These are phyloP conservation scores for Gryllus longicercus DNA, from an alignment of 2,888 invertebrate species.

Conservation along the genomic window DNA sequence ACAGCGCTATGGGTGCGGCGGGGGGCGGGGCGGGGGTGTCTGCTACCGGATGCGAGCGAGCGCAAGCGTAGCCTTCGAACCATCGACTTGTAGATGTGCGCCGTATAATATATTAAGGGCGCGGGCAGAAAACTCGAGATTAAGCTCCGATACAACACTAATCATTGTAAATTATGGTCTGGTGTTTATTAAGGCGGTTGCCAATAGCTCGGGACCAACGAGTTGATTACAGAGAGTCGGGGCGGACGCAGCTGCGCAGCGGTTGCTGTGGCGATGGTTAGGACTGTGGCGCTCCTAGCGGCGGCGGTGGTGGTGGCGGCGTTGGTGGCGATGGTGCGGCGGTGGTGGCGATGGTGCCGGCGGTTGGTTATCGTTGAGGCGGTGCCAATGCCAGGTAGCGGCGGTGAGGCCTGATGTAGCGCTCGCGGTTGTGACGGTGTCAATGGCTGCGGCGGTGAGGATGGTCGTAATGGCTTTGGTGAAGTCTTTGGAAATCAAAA, in stretches of 20 bases:
- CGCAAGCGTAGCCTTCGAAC: background rate
- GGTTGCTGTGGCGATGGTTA: background rate
- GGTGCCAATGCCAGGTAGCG: too few species aligned
- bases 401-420: too few species aligned
- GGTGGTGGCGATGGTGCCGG: too few species aligned
- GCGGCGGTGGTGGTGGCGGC: too few species aligned
- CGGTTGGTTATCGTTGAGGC: too few species aligned
- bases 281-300: background rate
- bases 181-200: conserved; percentile 17
- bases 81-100: background rate
- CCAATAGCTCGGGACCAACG: conserved; percentile 1
- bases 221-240: conserved; percentile 1
- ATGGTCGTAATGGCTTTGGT: too few species aligned
- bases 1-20: background rate
- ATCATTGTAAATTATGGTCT: conserved; percentile 7
- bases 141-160: conserved; percentile 17
- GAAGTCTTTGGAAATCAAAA: too few species aligned
- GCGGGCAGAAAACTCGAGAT: conserved; percentile 11
- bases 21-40: background rate
- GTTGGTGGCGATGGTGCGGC: too few species aligned
- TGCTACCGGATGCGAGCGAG: background rate
- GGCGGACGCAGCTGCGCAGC: background rate
- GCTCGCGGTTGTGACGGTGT: too few species aligned
- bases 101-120: background rate
- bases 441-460: too few species aligned